Conservation (phyloP, 2,888 invertebrate species). For the Thymelicus lineola region DNA sequence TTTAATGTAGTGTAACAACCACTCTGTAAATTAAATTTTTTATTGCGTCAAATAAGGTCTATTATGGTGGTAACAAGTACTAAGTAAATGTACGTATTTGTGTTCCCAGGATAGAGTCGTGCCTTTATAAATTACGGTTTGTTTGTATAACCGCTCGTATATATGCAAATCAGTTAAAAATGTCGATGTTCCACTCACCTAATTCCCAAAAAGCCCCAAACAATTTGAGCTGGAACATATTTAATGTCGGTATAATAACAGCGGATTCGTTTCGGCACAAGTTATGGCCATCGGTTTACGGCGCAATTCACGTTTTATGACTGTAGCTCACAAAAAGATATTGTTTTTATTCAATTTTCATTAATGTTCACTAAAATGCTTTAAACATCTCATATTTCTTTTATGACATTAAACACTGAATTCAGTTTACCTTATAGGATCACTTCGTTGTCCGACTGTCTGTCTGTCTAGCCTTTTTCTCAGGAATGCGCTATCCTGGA, state of each 20-base stretch:
- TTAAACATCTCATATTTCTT: neutral
- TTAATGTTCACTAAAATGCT: neutral
- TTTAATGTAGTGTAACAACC: no score
- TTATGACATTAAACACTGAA: neutral
- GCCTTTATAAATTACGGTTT: neutral
- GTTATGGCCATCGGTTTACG: constrained; percentile 28
- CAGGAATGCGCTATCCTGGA: no score
- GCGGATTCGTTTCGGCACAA: constrained; percentile 28
- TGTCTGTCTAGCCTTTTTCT: no score
- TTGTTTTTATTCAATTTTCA: constrained; percentile 28
- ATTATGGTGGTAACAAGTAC: no score
- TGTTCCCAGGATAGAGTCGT: neutral
- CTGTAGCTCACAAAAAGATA: constrained; percentile 24
- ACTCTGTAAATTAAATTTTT: no score
- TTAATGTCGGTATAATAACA: constrained; percentile 30
- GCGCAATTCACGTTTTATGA: constrained; percentile 34
- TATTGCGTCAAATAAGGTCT: no score
- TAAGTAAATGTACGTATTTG: no score
- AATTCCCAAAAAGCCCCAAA: constrained; percentile 12
- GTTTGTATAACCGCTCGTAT: neutral
- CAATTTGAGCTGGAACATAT: constrained; percentile 13
- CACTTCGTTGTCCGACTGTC: no score
- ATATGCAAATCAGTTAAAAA: constrained; percentile 6
- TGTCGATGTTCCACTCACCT: neutral
- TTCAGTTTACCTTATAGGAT: no score